Conservation (phyloP, 2,113 vertebrate species). For the Pungitius pungitius region DNA sequence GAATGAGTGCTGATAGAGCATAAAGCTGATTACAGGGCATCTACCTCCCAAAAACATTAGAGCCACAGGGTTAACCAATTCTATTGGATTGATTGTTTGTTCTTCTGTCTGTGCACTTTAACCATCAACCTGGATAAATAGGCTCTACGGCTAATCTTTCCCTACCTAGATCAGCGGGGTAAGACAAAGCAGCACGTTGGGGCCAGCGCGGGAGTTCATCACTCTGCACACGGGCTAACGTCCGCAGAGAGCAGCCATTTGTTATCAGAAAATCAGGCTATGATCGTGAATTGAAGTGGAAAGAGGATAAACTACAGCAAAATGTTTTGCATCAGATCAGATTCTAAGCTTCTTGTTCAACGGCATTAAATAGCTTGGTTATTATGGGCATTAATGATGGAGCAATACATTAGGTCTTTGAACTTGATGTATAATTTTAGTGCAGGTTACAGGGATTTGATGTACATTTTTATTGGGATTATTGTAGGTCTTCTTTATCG, state of each 20-base stretch:
- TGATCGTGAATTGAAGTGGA: slow-evolving; percentile 15
- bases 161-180: slow-evolving; percentile 46
- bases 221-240: slow-evolving; percentile 39
- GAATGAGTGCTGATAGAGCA: slow-evolving; percentile 49
- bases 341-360: too few relatives aligned
- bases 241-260: slow-evolving; percentile 48
- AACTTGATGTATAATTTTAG: background rate
- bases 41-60: slow-evolving; percentile 64
- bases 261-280: slow-evolving; percentile 23
- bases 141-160: slow-evolving; percentile 58
- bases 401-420: background rate
- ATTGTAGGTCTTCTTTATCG: too few relatives aligned
- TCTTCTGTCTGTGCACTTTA: slow-evolving; percentile 53
- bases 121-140: slow-evolving; percentile 68
- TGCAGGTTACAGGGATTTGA: background rate
- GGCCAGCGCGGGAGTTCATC: slow-evolving; percentile 54
- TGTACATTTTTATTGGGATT: background rate
- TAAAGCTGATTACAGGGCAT: slow-evolving; percentile 59
- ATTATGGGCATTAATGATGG: background rate
- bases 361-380: background rate
- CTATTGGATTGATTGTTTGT: slow-evolving; percentile 61
- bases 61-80: slow-evolving; percentile 56
- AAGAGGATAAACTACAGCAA: background rate
- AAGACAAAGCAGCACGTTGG: slow-evolving; percentile 58
- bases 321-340: too few relatives aligned